Percentiles rank a stretch among this genome's conserved stretches.
Conservation (phyloP, 1,140 invertebrate species). For the Drosophila santomea region DNA sequence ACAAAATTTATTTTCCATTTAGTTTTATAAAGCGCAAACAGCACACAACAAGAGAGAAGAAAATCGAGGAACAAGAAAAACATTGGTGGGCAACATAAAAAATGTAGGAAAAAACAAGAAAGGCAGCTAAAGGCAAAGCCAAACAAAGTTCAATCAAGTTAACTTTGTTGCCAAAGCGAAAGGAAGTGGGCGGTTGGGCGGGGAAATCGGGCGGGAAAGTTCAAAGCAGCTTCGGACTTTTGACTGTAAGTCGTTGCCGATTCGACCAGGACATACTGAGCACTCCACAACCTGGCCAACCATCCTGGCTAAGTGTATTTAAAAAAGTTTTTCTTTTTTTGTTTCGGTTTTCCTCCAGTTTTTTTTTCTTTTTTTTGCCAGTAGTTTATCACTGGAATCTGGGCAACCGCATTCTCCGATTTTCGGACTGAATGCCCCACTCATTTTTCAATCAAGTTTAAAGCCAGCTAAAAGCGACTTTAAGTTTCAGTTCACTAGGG, state of each 20-base stretch:
- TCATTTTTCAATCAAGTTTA: conserved; percentile 61
- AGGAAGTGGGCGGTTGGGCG: conserved; percentile 20
- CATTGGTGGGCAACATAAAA: conserved; percentile 26
- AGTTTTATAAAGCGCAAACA: conserved; percentile 78
- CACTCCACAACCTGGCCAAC: conserved; percentile 14
- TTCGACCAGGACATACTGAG: conserved; percentile 56
- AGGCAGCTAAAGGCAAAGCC: conserved; percentile 71
- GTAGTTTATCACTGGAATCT: conserved; percentile 67
- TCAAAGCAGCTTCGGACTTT: conserved; percentile 73
- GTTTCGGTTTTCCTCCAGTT: neutral
- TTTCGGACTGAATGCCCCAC: neutral
- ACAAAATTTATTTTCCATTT: conserved; percentile 84
- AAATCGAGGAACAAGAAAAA: conserved; percentile 32
- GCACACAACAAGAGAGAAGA: conserved; percentile 48
- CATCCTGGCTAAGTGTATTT: conserved; percentile 58
- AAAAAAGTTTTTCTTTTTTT: conserved; percentile 38
- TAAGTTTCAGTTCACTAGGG: conserved; percentile 30
- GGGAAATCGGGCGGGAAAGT: conserved; percentile 43
- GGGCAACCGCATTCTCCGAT: conserved; percentile 29
- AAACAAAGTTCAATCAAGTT: conserved; percentile 84
- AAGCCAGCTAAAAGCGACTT: conserved; percentile 52
- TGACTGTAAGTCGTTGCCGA: conserved; percentile 75
- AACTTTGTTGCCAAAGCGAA: conserved; percentile 77
- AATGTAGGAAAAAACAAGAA: conserved; percentile 52
- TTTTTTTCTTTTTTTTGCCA: conserved; percentile 3